phyloP scores from a whole-genome alignment of 2,113 vertebrate genomes.

The Leucosticte australis region DNA sequence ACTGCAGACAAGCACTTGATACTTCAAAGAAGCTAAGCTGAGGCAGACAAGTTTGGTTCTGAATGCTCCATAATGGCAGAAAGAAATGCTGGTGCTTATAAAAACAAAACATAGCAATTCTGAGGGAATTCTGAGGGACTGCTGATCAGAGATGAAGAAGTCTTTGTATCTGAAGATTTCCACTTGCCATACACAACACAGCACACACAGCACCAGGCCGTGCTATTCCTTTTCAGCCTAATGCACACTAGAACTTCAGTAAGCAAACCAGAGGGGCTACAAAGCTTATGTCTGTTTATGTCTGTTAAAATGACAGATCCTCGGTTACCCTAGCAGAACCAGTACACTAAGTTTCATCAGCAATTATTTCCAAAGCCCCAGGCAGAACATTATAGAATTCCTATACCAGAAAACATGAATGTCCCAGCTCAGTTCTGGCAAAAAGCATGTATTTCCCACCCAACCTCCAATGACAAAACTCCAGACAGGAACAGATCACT shows the following conservation, averaged over 20 bases:
- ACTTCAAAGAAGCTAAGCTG: background rate
- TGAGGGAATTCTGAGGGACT: background rate
- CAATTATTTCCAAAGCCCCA: slow-evolving; percentile 28
- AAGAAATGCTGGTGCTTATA: background rate
- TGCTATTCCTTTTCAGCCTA: background rate
- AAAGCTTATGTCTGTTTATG: background rate
- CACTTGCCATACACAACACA: background rate
- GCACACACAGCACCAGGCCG: background rate
- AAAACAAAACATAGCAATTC: background rate
- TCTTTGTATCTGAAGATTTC: background rate
- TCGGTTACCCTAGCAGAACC: background rate
- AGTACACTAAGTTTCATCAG: background rate
- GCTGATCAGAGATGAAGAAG: background rate
- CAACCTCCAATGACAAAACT: background rate
- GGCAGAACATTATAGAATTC: slow-evolving; percentile 16
- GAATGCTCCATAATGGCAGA: background rate
- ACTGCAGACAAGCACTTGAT: background rate
- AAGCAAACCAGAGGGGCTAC: background rate
- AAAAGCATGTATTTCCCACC: background rate
- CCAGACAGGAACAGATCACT: background rate
- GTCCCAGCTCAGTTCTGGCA: background rate
- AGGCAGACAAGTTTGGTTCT: background rate
- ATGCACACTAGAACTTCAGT: rapidly evolving
- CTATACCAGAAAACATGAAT: background rate
- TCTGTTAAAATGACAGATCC: background rate